Evolutionary conservation across 2,888 invertebrate species (phyloP), one percentile per base, ranked within the genome.

Genomic region (Halictus ligatus): DNA sequence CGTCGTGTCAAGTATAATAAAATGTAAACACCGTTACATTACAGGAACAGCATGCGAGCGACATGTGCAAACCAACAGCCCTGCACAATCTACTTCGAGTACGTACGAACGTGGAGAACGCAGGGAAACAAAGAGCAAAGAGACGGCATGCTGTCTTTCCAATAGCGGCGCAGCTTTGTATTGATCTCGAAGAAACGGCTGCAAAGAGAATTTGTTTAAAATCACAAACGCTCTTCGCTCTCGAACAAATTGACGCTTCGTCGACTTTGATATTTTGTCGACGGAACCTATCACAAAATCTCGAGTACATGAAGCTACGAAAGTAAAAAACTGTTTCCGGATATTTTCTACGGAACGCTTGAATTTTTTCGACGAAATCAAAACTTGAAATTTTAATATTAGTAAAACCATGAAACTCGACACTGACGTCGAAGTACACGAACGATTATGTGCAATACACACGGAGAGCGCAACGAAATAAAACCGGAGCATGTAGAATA

Each of bases 11-110:
- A 75, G 84, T 76, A 80, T 84, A 85, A 84, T 84, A 80, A 69
- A 85, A 85, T 77, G 74, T 85, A 84, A 85, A 85, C 84, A 85
- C 69, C 69, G 25, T 74, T 80, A 84, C 77, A 75, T 74, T 69
- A 43, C 76, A 46, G 60, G 71, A 85, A 85, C 74, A 80, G 67
- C 80, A 74, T 64, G 79, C n/a, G 79, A 84, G 54, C 67, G 64
- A 75, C 77, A 54, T 75, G 80, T 48, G 85, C 80, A 80, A 85
- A 78, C 80, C 84, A 69, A 69, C 76, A 74, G 75, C 77, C 76
- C 74, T 88, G 85, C 78, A 80, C 88, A 67, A 84, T 87, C 79
- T 76, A 82, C 60, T 46, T 64, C 74, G 71, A 85, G 73, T 74
- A 77, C 50, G 85, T 79, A 76, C 80, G 76, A 69, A 82, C 69